These are phyloP conservation scores for Felis chaus DNA, from an alignment of 2,113 vertebrate genomes.

Conservation along the genomic window DNA sequence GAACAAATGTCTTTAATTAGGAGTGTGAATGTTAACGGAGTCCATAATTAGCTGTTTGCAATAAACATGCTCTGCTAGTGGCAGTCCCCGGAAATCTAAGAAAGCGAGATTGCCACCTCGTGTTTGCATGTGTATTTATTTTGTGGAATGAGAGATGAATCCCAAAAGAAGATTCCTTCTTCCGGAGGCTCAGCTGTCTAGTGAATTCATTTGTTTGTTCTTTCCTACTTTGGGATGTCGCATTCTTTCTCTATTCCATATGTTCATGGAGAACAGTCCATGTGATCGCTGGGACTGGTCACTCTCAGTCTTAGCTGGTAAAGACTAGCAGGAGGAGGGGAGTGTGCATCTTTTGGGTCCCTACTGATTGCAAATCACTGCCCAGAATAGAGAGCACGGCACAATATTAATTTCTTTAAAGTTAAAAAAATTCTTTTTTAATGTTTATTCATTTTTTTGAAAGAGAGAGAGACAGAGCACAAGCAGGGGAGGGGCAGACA, in stretches of 20 bases:
- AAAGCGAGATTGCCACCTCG: neutral
- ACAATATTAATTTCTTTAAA: neutral
- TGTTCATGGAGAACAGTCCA: neutral
- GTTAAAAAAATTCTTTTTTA: no score
- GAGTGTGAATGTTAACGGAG: neutral
- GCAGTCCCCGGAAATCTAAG: conserved; percentile 11
- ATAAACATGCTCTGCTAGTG: neutral
- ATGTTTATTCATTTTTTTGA: no score
- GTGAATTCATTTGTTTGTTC: neutral
- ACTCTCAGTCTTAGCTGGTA: neutral
- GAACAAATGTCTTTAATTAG: neutral
- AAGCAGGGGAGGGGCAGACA: no score
- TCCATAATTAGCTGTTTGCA: neutral
- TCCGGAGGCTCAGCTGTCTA: neutral
- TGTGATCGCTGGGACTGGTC: neutral
- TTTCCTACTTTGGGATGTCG: neutral
- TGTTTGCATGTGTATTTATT: conserved; percentile 46
- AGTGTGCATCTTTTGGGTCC: neutral
- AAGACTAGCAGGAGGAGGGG: neutral
- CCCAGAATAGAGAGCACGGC: neutral
- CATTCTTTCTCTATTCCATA: neutral
- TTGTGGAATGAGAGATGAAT: conserved; percentile 24
- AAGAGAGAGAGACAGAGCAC: no score
- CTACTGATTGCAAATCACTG: neutral
- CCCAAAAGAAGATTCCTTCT: neutral